A percentile compares a stretch with the other conserved stretches of the same genome.
These are phyloP conservation scores for Phortica okadai DNA, from an alignment of 2,888 invertebrate genomes.

Conservation along the genomic window DNA sequence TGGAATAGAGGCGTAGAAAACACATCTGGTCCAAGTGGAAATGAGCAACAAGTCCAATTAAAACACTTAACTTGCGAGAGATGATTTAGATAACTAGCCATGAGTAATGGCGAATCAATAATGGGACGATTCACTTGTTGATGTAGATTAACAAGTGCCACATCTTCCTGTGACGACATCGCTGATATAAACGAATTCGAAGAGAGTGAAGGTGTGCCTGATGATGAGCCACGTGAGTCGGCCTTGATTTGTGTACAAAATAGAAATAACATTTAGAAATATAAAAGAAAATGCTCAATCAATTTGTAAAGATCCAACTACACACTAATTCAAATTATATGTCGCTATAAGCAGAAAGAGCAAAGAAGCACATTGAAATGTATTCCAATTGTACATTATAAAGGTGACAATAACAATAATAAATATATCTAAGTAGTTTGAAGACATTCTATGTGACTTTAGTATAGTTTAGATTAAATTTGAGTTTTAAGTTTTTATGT, in stretches of 20 bases:
- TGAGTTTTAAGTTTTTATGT: not conserved
- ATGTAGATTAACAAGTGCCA: constrained; percentile 93
- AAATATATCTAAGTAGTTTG: not conserved
- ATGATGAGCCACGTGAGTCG: constrained; percentile 80
- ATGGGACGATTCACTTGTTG: constrained; percentile 95
- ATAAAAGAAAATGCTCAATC: not conserved
- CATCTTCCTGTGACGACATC: constrained; percentile 94
- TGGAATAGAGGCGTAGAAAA: constrained; percentile 89
- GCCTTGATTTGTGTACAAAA: constrained; percentile 62
- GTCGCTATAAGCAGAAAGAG: constrained; percentile 45
- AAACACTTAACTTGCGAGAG: constrained; percentile 85
- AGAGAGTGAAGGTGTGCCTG: constrained; percentile 88
- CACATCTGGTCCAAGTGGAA: constrained; percentile 85
- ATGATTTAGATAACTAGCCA: constrained; percentile 96
- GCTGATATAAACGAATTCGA: constrained; percentile 93
- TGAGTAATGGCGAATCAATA: constrained; percentile 93
- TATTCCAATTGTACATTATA: constrained; percentile 23
- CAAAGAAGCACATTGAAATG: constrained; percentile 40
- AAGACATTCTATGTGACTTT: too few species aligned
- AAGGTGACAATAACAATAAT: constrained; percentile 46
- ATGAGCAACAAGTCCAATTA: constrained; percentile 87
- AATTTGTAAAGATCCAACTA: constrained; percentile 18
- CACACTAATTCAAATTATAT: constrained; percentile 31
- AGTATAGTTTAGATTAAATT: not conserved
- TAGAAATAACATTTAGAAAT: constrained; percentile 40